phyloP scores from a whole-genome alignment of 2,888 invertebrate genomes.

The Sicus ferrugineus region DNA sequence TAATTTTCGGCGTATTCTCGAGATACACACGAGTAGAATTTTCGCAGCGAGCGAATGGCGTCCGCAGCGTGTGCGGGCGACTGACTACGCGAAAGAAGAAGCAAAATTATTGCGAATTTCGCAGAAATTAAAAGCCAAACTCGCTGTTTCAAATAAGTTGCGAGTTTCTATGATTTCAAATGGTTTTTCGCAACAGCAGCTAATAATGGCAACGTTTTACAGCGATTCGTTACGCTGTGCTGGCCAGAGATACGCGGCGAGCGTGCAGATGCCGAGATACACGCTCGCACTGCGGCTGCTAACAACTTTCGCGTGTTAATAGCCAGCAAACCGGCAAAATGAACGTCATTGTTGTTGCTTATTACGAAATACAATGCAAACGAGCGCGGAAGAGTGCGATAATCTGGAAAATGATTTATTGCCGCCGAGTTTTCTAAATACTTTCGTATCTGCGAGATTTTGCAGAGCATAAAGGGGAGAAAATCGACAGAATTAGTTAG shows the following conservation, averaged over 20 bases:
- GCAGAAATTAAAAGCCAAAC: background rate
- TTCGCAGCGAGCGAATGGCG: slow-evolving; percentile 1
- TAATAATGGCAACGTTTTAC: background rate
- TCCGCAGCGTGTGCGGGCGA: background rate
- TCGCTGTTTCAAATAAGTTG: background rate
- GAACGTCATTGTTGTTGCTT: background rate
- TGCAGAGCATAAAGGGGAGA: too few species aligned
- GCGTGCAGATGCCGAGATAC: background rate
- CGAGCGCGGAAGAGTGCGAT: background rate
- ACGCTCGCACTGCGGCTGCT: background rate
- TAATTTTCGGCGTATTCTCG: slow-evolving; percentile 17
- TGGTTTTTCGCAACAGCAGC: background rate
- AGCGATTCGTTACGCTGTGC: background rate
- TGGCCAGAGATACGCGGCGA: slow-evolving; percentile 2
- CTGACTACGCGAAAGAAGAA: background rate
- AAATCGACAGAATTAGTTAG: too few species aligned
- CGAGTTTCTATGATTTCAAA: background rate
- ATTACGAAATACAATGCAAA: slow-evolving; percentile 1
- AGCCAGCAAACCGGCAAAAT: background rate
- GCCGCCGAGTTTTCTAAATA: too few species aligned
- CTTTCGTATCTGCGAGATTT: too few species aligned
- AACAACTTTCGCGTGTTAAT: background rate
- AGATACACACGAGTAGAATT: slow-evolving; percentile 1
- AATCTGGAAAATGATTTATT: background rate
- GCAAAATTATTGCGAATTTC: background rate